Evolutionary conservation across 1,140 invertebrate genomes (phyloP).

Genomic region (Bombus picipes): DNA sequence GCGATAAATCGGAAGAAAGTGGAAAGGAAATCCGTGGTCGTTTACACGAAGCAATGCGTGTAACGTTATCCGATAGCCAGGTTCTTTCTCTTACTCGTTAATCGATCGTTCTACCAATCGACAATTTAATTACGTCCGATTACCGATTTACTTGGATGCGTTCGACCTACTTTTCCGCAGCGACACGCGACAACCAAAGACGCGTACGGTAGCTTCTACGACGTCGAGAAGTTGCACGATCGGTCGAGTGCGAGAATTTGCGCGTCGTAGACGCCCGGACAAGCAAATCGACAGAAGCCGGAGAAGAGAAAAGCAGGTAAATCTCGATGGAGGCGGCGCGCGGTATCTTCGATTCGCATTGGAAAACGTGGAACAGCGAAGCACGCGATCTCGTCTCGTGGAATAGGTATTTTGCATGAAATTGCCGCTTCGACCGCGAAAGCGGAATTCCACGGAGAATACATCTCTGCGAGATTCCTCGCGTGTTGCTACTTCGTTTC

Average conservation of each 20-base stretch:
- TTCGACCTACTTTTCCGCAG: background rate
- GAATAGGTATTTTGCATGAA: background rate
- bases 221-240: background rate
- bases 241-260: background rate
- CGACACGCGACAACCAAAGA: background rate
- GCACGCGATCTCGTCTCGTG: background rate
- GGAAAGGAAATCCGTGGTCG: background rate
- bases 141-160: background rate
- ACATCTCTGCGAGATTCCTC: background rate
- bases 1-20: conserved; percentile 2
- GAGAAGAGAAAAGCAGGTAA: background rate
- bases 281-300: background rate
- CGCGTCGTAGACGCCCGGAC: background rate
- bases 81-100: background rate
- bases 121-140: background rate
- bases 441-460: background rate
- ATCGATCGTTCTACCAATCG: background rate
- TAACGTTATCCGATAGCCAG: background rate
- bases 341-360: background rate
- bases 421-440: background rate
- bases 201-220: background rate
- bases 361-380: background rate
- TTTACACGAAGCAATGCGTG: background rate
- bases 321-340: background rate
- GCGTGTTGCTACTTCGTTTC: background rate